Evolutionary conservation across 1,140 invertebrate genomes (phyloP).

Genomic region (Bradysia coprophila): DNA sequence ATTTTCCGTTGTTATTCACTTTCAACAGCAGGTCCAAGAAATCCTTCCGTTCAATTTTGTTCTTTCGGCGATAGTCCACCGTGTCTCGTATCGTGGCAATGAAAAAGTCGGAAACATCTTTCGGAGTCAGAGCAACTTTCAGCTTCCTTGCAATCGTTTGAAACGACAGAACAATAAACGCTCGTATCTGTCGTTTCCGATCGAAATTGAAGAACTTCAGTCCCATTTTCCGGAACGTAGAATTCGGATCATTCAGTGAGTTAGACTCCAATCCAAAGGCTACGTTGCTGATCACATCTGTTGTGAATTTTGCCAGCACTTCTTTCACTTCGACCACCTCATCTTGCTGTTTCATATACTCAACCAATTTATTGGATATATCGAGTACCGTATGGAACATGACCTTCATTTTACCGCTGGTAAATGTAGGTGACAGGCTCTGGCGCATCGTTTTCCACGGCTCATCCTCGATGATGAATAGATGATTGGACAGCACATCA

Average conservation of each 20-base stretch:
- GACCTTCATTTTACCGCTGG: constrained; percentile 33
- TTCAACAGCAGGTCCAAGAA: neutral
- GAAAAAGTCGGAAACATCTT: neutral
- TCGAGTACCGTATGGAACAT: constrained; percentile 19
- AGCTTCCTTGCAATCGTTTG: neutral
- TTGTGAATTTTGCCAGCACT: neutral
- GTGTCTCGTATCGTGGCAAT: neutral
- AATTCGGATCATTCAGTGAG: neutral
- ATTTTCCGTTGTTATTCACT: neutral
- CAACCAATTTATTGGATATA: neutral
- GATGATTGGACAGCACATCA: constrained; percentile 14
- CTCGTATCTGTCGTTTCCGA: neutral
- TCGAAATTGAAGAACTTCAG: neutral
- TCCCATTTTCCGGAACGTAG: neutral
- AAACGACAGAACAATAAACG: neutral
- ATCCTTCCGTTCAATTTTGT: neutral
- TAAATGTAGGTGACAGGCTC: constrained; percentile 37
- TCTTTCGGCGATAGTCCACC: neutral
- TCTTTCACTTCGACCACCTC: neutral
- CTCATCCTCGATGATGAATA: constrained; percentile 24
- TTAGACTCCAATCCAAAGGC: neutral
- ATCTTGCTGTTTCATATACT: neutral
- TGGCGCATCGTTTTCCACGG: constrained; percentile 33
- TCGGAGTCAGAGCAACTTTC: neutral
- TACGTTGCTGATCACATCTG: neutral